phyloP scores from a whole-genome alignment of 2,113 vertebrate genomes.

The Plecotus auritus region DNA sequence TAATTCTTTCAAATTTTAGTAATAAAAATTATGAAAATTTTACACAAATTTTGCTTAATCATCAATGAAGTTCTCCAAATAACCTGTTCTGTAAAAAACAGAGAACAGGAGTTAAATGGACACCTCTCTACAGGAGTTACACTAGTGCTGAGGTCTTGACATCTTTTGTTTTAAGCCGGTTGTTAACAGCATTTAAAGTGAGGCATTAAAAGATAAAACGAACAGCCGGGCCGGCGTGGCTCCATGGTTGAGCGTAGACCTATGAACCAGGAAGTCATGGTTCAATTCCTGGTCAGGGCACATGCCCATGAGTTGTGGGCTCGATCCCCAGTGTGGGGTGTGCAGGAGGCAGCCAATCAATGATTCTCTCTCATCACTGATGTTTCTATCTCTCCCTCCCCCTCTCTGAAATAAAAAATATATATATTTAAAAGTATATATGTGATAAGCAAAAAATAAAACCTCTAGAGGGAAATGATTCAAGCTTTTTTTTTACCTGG shows the following conservation, averaged over 20 bases:
- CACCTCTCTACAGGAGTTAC: neutral
- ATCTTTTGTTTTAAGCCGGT: neutral
- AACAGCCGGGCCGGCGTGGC: too few species aligned
- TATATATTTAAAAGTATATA: too few species aligned
- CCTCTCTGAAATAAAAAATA: too few species aligned
- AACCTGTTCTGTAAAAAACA: neutral
- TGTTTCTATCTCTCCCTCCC: too few species aligned
- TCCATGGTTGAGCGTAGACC: too few species aligned
- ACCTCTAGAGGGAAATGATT: neutral
- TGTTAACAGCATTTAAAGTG: neutral
- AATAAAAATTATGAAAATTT: neutral
- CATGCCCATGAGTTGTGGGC: too few species aligned
- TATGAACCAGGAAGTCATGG: too few species aligned
- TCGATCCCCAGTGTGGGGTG: too few species aligned
- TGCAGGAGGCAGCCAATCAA: too few species aligned
- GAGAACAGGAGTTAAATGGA: neutral
- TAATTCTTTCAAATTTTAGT: neutral
- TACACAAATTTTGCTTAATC: neutral
- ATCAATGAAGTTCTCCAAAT: neutral
- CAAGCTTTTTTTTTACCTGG: constrained; percentile 84
- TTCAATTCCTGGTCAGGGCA: too few species aligned
- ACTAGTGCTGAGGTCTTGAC: neutral
- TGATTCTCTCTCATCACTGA: too few species aligned
- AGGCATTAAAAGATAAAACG: neutral
- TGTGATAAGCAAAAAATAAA: neutral